Evolutionary conservation across 2,888 invertebrate genomes (phyloP).

Genomic region (Amaurobius ferox): DNA sequence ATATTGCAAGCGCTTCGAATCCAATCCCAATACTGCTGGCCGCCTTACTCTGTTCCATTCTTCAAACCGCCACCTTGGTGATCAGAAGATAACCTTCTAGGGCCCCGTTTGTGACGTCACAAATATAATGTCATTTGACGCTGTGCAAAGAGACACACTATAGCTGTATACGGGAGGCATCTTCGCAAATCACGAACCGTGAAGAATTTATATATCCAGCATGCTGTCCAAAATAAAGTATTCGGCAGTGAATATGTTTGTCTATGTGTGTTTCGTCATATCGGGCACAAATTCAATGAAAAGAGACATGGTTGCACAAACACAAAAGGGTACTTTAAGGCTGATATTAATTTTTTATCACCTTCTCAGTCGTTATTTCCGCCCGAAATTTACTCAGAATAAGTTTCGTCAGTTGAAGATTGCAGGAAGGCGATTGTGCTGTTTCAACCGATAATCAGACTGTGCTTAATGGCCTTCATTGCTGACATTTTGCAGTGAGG

Average conservation of each 20-base stretch:
- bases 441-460: not conserved
- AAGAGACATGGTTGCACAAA: not conserved
- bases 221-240: slow-evolving; percentile 14
- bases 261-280: slow-evolving; percentile 56
- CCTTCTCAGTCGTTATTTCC: not conserved
- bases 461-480: not conserved
- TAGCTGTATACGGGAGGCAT: not conserved
- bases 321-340: not conserved
- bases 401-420: not conserved
- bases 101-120: not conserved
- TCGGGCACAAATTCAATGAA: slow-evolving; percentile 44
- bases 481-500: not conserved
- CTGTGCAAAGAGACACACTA: slow-evolving; percentile 6
- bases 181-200: not conserved
- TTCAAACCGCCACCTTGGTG: slow-evolving; percentile 27
- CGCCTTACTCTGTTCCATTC: slow-evolving; percentile 30
- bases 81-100: slow-evolving; percentile 58
- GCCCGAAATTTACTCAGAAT: not conserved
- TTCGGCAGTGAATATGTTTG: slow-evolving; percentile 21
- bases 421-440: not conserved
- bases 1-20: slow-evolving; percentile 28
- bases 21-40: slow-evolving; percentile 39
- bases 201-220: slow-evolving; percentile 1
- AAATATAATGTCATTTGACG: not conserved
- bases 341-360: not conserved